Conservation (phyloP, 2,797 vertebrate genomes). For the Florisuga fusca region DNA sequence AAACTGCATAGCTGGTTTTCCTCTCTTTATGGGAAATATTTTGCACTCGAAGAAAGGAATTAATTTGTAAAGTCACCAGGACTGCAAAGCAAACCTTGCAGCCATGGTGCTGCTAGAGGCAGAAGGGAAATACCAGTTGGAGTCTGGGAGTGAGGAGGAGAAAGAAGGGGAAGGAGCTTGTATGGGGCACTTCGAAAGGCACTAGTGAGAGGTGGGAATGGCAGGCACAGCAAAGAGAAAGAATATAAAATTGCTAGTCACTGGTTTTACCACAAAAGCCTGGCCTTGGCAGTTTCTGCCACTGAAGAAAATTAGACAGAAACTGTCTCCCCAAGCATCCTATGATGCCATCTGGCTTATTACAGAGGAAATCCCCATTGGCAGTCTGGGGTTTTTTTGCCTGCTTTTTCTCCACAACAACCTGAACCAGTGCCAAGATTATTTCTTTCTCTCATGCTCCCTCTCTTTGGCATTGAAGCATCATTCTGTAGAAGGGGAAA, state of each 20-base stretch:
- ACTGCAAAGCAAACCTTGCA: neutral
- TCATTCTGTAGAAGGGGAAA: conserved; percentile 15
- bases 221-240: conserved; percentile 40
- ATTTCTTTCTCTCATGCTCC: conserved; percentile 47
- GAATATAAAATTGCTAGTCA: conserved; percentile 66
- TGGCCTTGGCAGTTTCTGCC: conserved; percentile 57
- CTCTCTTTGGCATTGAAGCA: conserved; percentile 26
- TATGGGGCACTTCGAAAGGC: neutral
- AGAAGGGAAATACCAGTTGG: neutral
- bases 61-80: neutral
- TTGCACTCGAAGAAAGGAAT: conserved; percentile 2
- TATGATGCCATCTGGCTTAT: conserved; percentile 76
- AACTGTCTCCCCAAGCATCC: conserved; percentile 64
- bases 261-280: conserved; percentile 56
- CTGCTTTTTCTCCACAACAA: conserved; percentile 51
- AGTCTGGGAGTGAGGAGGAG: neutral
- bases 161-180: neutral
- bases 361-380: conserved; percentile 71
- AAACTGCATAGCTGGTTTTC: neutral
- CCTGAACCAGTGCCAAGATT: conserved; percentile 65
- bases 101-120: neutral
- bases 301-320: conserved; percentile 66
- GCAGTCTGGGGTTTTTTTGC: conserved; percentile 43
- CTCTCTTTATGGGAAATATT: neutral
- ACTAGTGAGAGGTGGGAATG: conserved; percentile 56